Conservation (phyloP, 2,113 vertebrate genomes). For the Xiphophorus couchianus region DNA sequence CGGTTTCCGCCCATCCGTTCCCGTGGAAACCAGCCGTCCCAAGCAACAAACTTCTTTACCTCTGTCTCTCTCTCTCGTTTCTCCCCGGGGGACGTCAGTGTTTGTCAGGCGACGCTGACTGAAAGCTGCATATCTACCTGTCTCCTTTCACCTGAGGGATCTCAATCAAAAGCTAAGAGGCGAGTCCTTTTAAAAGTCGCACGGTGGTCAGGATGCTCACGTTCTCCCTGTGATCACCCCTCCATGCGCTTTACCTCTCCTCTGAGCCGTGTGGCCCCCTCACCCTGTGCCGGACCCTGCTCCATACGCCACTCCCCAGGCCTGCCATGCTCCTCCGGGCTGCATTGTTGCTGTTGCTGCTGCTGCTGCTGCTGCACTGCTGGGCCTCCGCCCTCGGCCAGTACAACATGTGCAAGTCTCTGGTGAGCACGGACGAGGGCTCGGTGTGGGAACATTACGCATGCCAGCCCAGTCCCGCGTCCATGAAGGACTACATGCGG, state of each 20-base stretch:
- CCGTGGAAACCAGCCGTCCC: slow-evolving; percentile 48
- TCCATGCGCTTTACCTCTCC: slow-evolving; percentile 85
- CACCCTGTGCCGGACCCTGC: slow-evolving; percentile 69
- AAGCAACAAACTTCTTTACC: slow-evolving; percentile 39
- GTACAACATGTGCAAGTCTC: slow-evolving; percentile 97
- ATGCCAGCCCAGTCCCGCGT: slow-evolving; percentile 90
- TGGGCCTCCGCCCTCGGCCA: slow-evolving; percentile 86
- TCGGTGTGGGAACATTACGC: slow-evolving; percentile 96
- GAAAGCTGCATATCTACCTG: slow-evolving; percentile 21
- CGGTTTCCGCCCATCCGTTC: slow-evolving; percentile 38
- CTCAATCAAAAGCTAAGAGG: slow-evolving; percentile 11
- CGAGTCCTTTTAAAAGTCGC: slow-evolving; percentile 16
- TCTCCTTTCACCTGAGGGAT: slow-evolving; percentile 20
- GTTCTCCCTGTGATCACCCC: slow-evolving; percentile 67
- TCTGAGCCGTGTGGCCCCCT: slow-evolving; percentile 81
- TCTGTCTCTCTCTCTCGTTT: slow-evolving; percentile 18
- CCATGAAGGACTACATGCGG: slow-evolving; percentile 92
- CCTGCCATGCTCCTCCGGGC: slow-evolving; percentile 87
- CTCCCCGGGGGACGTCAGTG: slow-evolving; percentile 38
- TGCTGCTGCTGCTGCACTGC: slow-evolving; percentile 87
- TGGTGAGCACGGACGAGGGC: slow-evolving; percentile 95
- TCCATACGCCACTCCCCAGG: slow-evolving; percentile 49
- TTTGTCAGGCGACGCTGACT: slow-evolving; percentile 45
- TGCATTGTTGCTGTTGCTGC: slow-evolving; percentile 82
- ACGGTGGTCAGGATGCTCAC: slow-evolving; percentile 45